Evolutionary conservation across 2,113 vertebrate genomes (phyloP).

Genomic region (Sorex araneus): DNA sequence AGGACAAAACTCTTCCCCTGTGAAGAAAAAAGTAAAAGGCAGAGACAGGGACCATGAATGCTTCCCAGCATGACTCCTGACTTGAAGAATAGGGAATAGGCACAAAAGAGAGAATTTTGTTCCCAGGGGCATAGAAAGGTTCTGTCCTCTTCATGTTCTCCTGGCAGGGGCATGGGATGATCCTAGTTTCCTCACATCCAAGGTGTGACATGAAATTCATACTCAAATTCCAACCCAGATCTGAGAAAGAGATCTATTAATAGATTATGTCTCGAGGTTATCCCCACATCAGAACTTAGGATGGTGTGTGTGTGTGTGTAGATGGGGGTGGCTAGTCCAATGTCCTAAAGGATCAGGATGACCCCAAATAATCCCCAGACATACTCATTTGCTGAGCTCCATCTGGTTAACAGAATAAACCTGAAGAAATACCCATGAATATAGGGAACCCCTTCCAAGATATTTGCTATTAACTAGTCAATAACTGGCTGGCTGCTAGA

Average conservation of each 20-base stretch:
- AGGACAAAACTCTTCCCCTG: slow-evolving; percentile 6
- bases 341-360: not conserved
- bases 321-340: not conserved
- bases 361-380: slow-evolving; percentile 27
- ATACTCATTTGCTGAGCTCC: slow-evolving; percentile 3
- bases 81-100: slow-evolving; percentile 13
- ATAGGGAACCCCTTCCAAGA: slow-evolving; percentile 43
- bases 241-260: slow-evolving; percentile 49
- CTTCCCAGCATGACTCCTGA: not conserved
- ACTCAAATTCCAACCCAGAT: slow-evolving; percentile 45
- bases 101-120: slow-evolving; percentile 27
- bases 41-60: not conserved
- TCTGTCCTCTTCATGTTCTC: not conserved
- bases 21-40: slow-evolving; percentile 26
- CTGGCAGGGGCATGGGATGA: not conserved
- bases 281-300: slow-evolving; percentile 37
- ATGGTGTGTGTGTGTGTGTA: too few relatives aligned
- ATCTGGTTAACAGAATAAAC: slow-evolving; percentile 45
- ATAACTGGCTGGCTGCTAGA: not conserved
- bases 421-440: not conserved
- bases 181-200: not conserved
- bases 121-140: not conserved
- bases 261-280: slow-evolving; percentile 3
- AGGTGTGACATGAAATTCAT: slow-evolving; percentile 25
- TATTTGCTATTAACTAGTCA: slow-evolving; percentile 17